phyloP scores from a whole-genome alignment of 2,888 invertebrate species.

The Salticus scenicus region DNA sequence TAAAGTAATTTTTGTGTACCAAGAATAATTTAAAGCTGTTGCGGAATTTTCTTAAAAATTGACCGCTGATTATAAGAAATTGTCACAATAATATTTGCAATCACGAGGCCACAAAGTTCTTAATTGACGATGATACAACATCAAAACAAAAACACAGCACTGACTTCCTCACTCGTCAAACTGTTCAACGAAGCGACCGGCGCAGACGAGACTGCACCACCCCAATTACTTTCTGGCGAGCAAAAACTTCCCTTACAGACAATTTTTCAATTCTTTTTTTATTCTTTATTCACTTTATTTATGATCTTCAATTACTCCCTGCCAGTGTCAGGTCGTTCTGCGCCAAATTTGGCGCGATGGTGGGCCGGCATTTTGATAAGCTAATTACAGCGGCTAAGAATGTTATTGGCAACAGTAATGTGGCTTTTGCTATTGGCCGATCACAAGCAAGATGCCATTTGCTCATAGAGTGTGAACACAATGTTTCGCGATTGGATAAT shows the following conservation, averaged over 20 bases:
- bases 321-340: slow-evolving; percentile 34
- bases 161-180: background rate
- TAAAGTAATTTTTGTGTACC: too few relatives aligned
- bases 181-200: background rate
- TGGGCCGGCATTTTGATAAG: slow-evolving; percentile 70
- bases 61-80: too few relatives aligned
- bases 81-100: too few relatives aligned
- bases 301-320: slow-evolving; percentile 52
- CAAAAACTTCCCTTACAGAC: slow-evolving; percentile 30
- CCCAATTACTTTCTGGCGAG: slow-evolving; percentile 50
- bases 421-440: slow-evolving; percentile 55
- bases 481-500: slow-evolving; percentile 20
- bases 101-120: background rate
- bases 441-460: slow-evolving; percentile 22
- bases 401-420: slow-evolving; percentile 68
- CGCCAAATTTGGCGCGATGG: slow-evolving; percentile 68
- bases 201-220: slow-evolving; percentile 32
- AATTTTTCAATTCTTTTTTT: slow-evolving; percentile 15
- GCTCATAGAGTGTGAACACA: background rate
- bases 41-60: too few relatives aligned
- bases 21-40: too few relatives aligned
- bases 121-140: background rate
- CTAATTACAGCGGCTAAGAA: slow-evolving; percentile 70
- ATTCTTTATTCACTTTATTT: slow-evolving; percentile 39
- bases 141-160: background rate